A percentile compares a stretch with the other conserved stretches of the same genome.
Conservation (phyloP, 2,888 invertebrate species). For the Criorhina ranunculi region DNA sequence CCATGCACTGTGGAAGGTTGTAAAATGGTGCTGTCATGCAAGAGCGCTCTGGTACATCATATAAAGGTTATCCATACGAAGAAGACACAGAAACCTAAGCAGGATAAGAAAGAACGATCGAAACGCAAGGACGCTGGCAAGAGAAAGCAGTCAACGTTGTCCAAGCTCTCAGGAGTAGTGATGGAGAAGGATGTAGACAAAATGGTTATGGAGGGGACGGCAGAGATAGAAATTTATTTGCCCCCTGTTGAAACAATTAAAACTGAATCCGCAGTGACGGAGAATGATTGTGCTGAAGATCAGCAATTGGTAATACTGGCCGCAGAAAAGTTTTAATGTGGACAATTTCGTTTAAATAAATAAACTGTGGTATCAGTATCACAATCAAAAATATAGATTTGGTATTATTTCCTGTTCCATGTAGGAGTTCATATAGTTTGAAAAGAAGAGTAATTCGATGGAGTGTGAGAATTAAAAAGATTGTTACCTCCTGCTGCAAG, state of each 20-base stretch:
- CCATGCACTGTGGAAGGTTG: slow-evolving; percentile 83
- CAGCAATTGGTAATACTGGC: slow-evolving; percentile 1
- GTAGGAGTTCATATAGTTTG: too few species aligned
- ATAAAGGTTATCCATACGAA: slow-evolving; percentile 23
- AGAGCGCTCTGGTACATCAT: slow-evolving; percentile 30
- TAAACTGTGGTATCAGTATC: not conserved
- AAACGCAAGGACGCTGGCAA: slow-evolving; percentile 82
- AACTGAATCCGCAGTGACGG: not conserved
- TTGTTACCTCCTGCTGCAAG: too few species aligned
- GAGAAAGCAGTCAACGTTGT: slow-evolving; percentile 79
- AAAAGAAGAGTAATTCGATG: too few species aligned
- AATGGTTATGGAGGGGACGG: slow-evolving; percentile 64
- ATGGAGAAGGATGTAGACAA: slow-evolving; percentile 79
- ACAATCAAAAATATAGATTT: not conserved
- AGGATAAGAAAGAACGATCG: slow-evolving; percentile 72
- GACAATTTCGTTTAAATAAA: not conserved
- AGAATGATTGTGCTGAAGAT: slow-evolving; percentile 5
- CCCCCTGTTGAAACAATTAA: slow-evolving; percentile 31
- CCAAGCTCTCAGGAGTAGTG: slow-evolving; percentile 80
- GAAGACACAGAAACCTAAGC: not conserved
- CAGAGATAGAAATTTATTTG: slow-evolving; percentile 39
- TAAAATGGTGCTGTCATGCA: slow-evolving; percentile 28
- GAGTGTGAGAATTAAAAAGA: too few species aligned
- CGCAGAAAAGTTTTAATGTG: not conserved
- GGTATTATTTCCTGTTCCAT: not conserved